A percentile compares a stretch with the other conserved stretches of the same genome.
phyloP scores from a whole-genome alignment of 1,140 invertebrate species.

The Carcinoscorpius rotundicauda region DNA sequence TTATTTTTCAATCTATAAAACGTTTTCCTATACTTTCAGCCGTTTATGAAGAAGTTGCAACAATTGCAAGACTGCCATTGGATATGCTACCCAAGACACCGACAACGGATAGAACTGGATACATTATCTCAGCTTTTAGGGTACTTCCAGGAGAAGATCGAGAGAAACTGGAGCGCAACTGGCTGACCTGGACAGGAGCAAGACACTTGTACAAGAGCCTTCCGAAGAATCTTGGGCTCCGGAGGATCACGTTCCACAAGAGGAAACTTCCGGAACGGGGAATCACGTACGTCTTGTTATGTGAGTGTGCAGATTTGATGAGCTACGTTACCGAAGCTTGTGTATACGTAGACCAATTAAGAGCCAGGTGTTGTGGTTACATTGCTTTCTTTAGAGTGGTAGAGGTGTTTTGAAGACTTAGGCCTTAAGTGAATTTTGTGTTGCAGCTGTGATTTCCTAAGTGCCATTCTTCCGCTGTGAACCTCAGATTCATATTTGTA shows the following conservation, averaged over 20 bases:
- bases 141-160: conserved; percentile 85
- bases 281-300: conserved; percentile 58
- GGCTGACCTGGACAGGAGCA: conserved; percentile 84
- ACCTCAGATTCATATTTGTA: no score
- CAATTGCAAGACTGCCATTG: conserved; percentile 72
- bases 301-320: conserved; percentile 76
- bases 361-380: conserved; percentile 75
- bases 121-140: conserved; percentile 83
- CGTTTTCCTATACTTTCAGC: conserved; percentile 8
- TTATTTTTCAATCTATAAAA: no score
- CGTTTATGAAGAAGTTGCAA: conserved; percentile 47
- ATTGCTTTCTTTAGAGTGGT: conserved; percentile 54
- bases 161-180: conserved; percentile 77
- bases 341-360: conserved; percentile 63
- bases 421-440: no score
- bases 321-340: conserved; percentile 65
- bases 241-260: conserved; percentile 77
- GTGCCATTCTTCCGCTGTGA: no score
- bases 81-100: conserved; percentile 36
- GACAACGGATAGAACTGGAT: conserved; percentile 48
- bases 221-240: conserved; percentile 65
- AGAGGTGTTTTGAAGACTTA: no score
- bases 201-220: conserved; percentile 66
- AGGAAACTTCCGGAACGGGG: background rate
- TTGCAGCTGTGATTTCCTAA: no score